phyloP scores from a whole-genome alignment of 1,140 invertebrate species.

The Caerostris darwini region DNA sequence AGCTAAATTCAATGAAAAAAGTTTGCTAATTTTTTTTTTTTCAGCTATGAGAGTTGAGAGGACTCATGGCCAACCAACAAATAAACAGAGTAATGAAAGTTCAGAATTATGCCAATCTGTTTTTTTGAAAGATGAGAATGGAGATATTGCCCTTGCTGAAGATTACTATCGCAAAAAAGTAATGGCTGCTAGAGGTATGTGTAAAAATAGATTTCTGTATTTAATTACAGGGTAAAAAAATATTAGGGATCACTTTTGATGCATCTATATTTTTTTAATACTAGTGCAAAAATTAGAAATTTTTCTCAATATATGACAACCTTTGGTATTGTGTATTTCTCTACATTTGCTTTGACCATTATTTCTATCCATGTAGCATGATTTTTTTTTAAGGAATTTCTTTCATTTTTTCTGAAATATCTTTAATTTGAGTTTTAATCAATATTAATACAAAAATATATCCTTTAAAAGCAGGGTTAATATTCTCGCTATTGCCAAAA shows the following conservation, averaged over 20 bases:
- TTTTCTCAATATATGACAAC: too few relatives aligned
- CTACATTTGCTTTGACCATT: too few relatives aligned
- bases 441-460: too few relatives aligned
- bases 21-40: too few relatives aligned
- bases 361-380: too few relatives aligned
- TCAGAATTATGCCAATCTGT: neutral
- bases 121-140: neutral
- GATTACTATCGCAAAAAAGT: constrained; percentile 55
- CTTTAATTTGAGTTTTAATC: too few relatives aligned
- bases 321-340: too few relatives aligned
- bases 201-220: neutral
- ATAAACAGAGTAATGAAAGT: neutral
- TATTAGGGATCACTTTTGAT: neutral
- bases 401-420: too few relatives aligned
- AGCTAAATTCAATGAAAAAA: too few relatives aligned
- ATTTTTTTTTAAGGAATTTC: too few relatives aligned
- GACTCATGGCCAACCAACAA: neutral
- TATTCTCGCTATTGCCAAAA: too few relatives aligned
- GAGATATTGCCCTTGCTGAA: constrained; percentile 8
- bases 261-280: neutral
- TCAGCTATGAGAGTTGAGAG: neutral
- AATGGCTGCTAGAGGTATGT: constrained; percentile 33
- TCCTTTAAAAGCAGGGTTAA: too few relatives aligned
- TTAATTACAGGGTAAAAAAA: neutral
- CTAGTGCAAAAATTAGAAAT: neutral